These are phyloP conservation scores for Catocala fraxini DNA, from an alignment of 2,888 invertebrate genomes.

Conservation along the genomic window DNA sequence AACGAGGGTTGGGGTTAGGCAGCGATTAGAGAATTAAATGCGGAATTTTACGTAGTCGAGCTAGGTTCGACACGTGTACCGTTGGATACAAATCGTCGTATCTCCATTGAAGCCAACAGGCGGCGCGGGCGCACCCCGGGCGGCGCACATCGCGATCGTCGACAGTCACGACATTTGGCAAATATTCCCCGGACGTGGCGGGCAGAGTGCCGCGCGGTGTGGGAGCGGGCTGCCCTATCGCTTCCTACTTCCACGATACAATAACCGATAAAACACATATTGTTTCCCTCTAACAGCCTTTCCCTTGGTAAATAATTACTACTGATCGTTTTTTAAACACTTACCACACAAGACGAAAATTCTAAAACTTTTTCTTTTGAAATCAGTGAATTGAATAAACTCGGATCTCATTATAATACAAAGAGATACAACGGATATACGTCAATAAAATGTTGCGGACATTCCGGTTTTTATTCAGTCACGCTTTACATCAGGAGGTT, in stretches of 20 bases:
- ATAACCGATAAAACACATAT: slow-evolving; percentile 66
- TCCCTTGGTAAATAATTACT: slow-evolving; percentile 39
- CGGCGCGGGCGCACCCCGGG: slow-evolving; percentile 79
- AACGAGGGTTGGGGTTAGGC: slow-evolving; percentile 50
- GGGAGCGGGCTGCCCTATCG: slow-evolving; percentile 83
- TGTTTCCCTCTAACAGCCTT: slow-evolving; percentile 49
- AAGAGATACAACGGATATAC: slow-evolving; percentile 24
- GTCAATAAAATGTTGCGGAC: slow-evolving; percentile 28
- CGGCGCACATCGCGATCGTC: slow-evolving; percentile 85
- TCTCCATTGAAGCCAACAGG: slow-evolving; percentile 77
- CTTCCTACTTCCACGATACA: slow-evolving; percentile 82
- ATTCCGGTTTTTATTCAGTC: slow-evolving; percentile 58
- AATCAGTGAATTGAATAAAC: not conserved
- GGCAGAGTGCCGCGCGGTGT: slow-evolving; percentile 71
- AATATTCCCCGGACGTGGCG: slow-evolving; percentile 81
- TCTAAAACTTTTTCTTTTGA: too few species aligned
- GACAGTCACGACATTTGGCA: slow-evolving; percentile 86
- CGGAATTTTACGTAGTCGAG: slow-evolving; percentile 66
- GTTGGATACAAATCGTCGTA: slow-evolving; percentile 82
- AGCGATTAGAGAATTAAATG: slow-evolving; percentile 65
- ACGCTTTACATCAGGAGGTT: slow-evolving; percentile 61
- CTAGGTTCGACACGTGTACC: slow-evolving; percentile 78
- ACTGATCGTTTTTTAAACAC: slow-evolving; percentile 16
- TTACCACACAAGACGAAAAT: not conserved
- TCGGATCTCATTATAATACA: slow-evolving; percentile 21